Evolutionary conservation across 2,113 vertebrate species (phyloP), one percentile per base, ranked within the genome.

Genomic region (Pseudorasbora parva): DNA sequence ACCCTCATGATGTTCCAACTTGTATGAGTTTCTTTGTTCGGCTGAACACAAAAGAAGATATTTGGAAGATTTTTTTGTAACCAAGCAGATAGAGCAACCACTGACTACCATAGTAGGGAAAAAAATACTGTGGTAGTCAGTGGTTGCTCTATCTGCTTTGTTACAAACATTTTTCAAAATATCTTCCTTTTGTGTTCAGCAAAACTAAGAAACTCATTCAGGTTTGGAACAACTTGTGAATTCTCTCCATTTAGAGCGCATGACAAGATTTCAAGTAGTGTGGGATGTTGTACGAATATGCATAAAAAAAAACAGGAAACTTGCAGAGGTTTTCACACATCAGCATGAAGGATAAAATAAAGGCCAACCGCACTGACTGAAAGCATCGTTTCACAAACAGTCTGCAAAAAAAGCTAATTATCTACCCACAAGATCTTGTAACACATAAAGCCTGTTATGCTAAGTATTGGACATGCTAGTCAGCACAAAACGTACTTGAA

Each of bases 401-500:
- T 5, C 21, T 45, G 41, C 12, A 45, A 71, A 45, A 69, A 4
- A 25, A 0, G 0, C 6, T 25, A 17, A 8, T 37, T 4, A 33
- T 78, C 56, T 60, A 60, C 11, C 56, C 75, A 43, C 75, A 60
- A 78, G 6, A 60, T 23, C 37, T 60, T 59, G 6, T 56, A 37
- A 23, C 51, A 17, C 45, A 30, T 10, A 51, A n/a, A n/a, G 23
- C 15, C 54, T 25, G 68, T 45, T 8, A 43, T 23, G 1, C 43
- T 9, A 60, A 2, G 33, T 60, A 25, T 2, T 2, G 11, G 21
- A 8, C n/a, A 43, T 45, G 14, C 54, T 60, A 10, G 23, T 25
- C 56, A 60, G 56, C 37, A 12, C 11, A 30, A 2, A 47, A 90
- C 96, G 77, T 95, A 99, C 98, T 95, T 97, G 89, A 99, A 99